Evolutionary conservation across 2,113 vertebrate species (phyloP).

Genomic region (Sprattus sprattus): DNA sequence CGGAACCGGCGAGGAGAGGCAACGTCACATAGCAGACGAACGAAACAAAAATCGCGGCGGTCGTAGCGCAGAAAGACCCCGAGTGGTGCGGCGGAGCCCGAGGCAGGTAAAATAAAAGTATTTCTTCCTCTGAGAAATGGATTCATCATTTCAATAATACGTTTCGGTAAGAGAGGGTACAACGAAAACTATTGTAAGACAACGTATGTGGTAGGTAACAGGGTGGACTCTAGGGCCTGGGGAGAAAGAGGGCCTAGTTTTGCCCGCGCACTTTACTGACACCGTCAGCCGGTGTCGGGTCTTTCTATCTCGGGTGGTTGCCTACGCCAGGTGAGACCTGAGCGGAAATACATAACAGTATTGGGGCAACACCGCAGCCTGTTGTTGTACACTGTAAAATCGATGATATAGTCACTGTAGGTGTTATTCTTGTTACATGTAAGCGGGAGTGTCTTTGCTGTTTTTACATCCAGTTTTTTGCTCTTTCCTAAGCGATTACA

Average conservation of each 20-base stretch:
- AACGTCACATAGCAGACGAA: slow-evolving; percentile 68
- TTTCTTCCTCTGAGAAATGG: background rate
- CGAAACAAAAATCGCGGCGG: slow-evolving; percentile 54
- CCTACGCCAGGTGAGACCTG: slow-evolving; percentile 52
- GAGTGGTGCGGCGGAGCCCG: slow-evolving; percentile 71
- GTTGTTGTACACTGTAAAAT: background rate
- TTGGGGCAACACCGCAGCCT: background rate
- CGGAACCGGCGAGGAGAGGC: slow-evolving; percentile 53
- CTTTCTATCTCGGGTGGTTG: slow-evolving; percentile 48
- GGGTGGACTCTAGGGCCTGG: slow-evolving; percentile 70
- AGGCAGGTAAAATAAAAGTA: slow-evolving; percentile 59
- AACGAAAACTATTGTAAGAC: background rate
- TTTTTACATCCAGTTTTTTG: background rate
- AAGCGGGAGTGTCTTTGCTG: background rate
- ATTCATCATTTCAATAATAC: background rate
- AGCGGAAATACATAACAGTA: slow-evolving; percentile 42
- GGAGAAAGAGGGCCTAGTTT: slow-evolving; percentile 61
- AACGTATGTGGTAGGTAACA: slow-evolving; percentile 38
- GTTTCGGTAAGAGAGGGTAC: background rate
- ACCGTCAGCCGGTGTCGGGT: slow-evolving; percentile 36
- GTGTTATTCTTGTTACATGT: background rate
- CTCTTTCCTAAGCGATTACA: slow-evolving; percentile 68
- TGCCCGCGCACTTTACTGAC: slow-evolving; percentile 63
- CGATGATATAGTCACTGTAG: background rate
- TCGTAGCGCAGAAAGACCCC: slow-evolving; percentile 49